phyloP scores from a whole-genome alignment of 2,888 invertebrate species.

The Theodoxus fluviatilis region DNA sequence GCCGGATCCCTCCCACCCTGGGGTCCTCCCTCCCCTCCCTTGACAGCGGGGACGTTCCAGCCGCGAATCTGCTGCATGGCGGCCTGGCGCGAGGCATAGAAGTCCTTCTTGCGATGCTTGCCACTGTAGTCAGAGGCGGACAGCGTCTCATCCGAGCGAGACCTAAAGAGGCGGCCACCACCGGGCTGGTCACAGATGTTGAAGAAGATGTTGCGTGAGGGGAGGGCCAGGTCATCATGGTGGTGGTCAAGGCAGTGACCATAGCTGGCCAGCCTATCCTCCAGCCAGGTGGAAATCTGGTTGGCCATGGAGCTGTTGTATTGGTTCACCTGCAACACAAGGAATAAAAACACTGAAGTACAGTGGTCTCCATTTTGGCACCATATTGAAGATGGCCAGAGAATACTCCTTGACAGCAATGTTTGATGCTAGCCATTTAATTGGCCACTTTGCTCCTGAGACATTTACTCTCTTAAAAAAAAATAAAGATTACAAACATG shows the following conservation, averaged over 20 bases:
- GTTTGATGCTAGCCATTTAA: no score
- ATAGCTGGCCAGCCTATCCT: conserved; percentile 48
- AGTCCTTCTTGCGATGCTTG: conserved; percentile 67
- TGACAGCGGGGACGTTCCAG: conserved; percentile 50
- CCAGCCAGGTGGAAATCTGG: conserved; percentile 57
- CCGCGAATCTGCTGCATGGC: conserved; percentile 58
- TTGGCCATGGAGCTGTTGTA: conserved; percentile 35
- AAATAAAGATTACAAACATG: no score
- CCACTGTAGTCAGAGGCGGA: conserved; percentile 75
- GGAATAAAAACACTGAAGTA: no score
- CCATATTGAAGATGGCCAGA: no score
- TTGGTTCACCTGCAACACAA: no score
- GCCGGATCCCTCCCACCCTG: no score
- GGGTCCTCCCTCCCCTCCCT: conserved; percentile 29
- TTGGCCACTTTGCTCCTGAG: no score
- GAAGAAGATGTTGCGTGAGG: conserved; percentile 48
- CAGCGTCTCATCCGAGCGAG: conserved; percentile 62
- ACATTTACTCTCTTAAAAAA: no score
- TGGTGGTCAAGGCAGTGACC: conserved; percentile 57
- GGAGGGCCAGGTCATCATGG: conserved; percentile 56
- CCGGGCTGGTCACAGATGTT: conserved; percentile 46
- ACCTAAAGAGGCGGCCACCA: conserved; percentile 54
- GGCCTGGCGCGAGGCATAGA: conserved; percentile 53
- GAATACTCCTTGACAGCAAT: no score
- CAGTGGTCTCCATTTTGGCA: no score